Conservation (phyloP, 1,140 invertebrate genomes). For the Gryllus bimaculatus region DNA sequence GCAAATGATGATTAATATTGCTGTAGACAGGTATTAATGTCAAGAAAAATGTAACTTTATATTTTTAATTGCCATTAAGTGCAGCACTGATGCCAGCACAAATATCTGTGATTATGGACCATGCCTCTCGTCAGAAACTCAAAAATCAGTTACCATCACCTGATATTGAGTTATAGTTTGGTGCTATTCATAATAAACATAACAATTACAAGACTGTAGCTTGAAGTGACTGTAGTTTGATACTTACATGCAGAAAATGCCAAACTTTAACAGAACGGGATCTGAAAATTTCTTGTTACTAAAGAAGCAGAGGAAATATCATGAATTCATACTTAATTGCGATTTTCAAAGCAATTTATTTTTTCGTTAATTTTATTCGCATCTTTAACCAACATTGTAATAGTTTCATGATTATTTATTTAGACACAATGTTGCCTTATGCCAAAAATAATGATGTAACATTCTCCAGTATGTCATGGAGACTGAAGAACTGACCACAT, state of each 20-base stretch:
- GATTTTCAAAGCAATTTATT: background rate
- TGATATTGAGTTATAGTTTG: slow-evolving; percentile 17
- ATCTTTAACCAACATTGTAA: background rate
- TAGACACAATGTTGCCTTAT: background rate
- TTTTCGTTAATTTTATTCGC: background rate
- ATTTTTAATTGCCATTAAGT: slow-evolving; percentile 15
- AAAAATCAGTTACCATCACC: slow-evolving; percentile 7
- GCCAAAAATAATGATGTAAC: slow-evolving; percentile 4
- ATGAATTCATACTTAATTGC: background rate
- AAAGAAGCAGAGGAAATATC: background rate
- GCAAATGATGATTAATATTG: slow-evolving; percentile 7
- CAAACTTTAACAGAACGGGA: background rate
- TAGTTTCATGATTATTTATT: background rate
- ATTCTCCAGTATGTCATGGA: background rate
- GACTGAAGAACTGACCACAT: background rate
- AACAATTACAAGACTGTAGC: slow-evolving; percentile 16
- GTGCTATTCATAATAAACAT: slow-evolving; percentile 16
- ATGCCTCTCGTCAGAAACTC: slow-evolving; percentile 18
- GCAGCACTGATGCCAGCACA: slow-evolving; percentile 13
- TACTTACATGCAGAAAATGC: background rate
- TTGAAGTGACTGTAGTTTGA: background rate
- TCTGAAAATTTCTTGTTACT: background rate
- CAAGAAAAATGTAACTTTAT: slow-evolving; percentile 9
- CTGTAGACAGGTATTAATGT: background rate
- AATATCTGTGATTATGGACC: slow-evolving; percentile 18